Conservation (phyloP, 2,888 invertebrate genomes). For the Lasius fuliginosus region DNA sequence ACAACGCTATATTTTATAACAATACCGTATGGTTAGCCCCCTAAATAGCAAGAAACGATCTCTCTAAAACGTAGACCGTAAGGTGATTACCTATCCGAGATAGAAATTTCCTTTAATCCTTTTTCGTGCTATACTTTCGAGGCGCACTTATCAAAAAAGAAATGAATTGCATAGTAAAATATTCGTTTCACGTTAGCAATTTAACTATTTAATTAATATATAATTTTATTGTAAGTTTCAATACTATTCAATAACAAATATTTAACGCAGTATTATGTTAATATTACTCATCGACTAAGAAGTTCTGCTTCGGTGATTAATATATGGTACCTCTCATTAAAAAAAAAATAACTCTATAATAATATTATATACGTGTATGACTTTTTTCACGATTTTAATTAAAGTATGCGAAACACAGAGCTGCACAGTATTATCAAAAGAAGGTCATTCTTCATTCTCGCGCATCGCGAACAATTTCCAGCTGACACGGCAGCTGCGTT, state of each 20-base stretch:
- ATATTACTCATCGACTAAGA: neutral
- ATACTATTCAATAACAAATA: neutral
- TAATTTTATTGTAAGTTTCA: conserved; percentile 12
- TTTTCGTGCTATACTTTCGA: conserved; percentile 56
- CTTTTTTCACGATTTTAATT: conserved; percentile 13
- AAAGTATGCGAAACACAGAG: neutral
- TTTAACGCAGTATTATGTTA: neutral
- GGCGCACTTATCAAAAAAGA: neutral
- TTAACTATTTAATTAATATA: neutral
- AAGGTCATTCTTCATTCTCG: neutral
- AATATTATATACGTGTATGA: neutral
- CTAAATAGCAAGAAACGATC: conserved; percentile 62
- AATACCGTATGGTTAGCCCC: conserved; percentile 62
- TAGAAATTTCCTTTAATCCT: conserved; percentile 51
- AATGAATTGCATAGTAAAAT: neutral
- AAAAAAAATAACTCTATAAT: neutral
- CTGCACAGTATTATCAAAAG: neutral
- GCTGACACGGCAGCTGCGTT: conserved; percentile 48
- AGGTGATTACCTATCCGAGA: conserved; percentile 44
- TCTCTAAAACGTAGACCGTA: conserved; percentile 49
- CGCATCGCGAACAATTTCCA: conserved; percentile 18
- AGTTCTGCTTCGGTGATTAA: conserved; percentile 30
- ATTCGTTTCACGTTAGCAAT: neutral
- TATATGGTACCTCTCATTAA: neutral
- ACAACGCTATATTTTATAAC: conserved; percentile 63